These are phyloP conservation scores for Poeciliopsis retropinna DNA, from an alignment of 2,113 vertebrate species.

Conservation along the genomic window DNA sequence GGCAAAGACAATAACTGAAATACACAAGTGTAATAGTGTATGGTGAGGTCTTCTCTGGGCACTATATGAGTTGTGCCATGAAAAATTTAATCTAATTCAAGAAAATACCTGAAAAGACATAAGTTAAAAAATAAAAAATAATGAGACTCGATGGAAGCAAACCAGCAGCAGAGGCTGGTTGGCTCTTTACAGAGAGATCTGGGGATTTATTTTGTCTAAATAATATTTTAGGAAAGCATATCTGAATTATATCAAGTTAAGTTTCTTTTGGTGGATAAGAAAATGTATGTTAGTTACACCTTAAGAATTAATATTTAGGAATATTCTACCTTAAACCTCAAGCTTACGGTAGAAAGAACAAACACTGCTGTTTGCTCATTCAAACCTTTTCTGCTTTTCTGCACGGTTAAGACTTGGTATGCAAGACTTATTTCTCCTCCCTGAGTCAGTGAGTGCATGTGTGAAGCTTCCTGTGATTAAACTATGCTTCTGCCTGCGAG, in stretches of 20 bases:
- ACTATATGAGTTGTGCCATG: not conserved
- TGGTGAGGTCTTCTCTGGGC: not conserved
- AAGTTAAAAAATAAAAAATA: not conserved
- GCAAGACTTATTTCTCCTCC: conserved; percentile 21
- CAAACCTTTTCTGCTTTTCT: too few species aligned
- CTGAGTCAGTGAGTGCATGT: conserved; percentile 22
- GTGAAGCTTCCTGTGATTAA: conserved; percentile 33
- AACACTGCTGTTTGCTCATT: too few species aligned
- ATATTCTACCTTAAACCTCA: too few species aligned
- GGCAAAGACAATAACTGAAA: not conserved
- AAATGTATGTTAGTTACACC: too few species aligned
- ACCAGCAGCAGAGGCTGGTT: too few species aligned
- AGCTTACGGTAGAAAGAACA: too few species aligned
- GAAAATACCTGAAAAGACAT: not conserved
- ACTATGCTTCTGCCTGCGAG: conserved; percentile 38
- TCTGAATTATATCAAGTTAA: too few species aligned
- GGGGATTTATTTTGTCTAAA: too few species aligned
- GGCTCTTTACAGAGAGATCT: too few species aligned
- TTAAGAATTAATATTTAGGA: too few species aligned
- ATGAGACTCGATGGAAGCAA: not conserved
- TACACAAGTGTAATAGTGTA: not conserved
- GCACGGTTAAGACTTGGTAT: not conserved
- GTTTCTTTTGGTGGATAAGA: too few species aligned
- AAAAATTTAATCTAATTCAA: not conserved
- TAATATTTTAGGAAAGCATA: too few species aligned